A percentile compares a stretch with the other conserved stretches of the same genome.
These are phyloP conservation scores for Hylaeus anthracinus DNA, from an alignment of 1,140 invertebrate genomes.

Conservation along the genomic window DNA sequence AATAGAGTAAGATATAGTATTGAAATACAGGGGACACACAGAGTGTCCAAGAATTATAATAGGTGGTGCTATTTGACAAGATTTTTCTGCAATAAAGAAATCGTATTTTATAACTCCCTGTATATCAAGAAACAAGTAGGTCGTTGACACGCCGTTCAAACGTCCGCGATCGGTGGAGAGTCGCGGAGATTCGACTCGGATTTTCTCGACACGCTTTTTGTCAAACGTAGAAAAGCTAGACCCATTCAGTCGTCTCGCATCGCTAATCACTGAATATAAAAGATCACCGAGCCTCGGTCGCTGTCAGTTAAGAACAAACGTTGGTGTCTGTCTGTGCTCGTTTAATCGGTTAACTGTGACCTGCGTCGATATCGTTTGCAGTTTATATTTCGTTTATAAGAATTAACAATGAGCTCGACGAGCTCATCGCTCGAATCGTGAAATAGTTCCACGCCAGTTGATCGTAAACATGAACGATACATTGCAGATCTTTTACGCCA, in stretches of 20 bases:
- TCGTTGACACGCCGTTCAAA: slow-evolving; percentile 58
- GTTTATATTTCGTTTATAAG: not conserved
- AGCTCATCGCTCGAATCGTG: too few species aligned
- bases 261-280: slow-evolving; percentile 79
- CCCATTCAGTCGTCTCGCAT: slow-evolving; percentile 76
- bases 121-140: slow-evolving; percentile 48
- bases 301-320: slow-evolving; percentile 73
- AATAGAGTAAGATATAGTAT: too few species aligned
- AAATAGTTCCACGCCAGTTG: too few species aligned
- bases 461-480: not conserved
- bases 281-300: slow-evolving; percentile 68
- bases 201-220: slow-evolving; percentile 77
- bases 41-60: too few species aligned
- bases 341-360: slow-evolving; percentile 58
- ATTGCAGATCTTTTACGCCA: slow-evolving; percentile 11
- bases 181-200: slow-evolving; percentile 72
- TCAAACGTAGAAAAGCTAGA: slow-evolving; percentile 78
- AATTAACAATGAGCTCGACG: too few species aligned
- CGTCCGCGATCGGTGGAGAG: slow-evolving; percentile 66
- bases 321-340: slow-evolving; percentile 65
- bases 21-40: too few species aligned
- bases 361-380: not conserved
- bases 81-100: too few species aligned
- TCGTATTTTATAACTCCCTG: not conserved
- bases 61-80: too few species aligned